Conservation (phyloP, 2,113 vertebrate species). For the Pteronura brasiliensis region DNA sequence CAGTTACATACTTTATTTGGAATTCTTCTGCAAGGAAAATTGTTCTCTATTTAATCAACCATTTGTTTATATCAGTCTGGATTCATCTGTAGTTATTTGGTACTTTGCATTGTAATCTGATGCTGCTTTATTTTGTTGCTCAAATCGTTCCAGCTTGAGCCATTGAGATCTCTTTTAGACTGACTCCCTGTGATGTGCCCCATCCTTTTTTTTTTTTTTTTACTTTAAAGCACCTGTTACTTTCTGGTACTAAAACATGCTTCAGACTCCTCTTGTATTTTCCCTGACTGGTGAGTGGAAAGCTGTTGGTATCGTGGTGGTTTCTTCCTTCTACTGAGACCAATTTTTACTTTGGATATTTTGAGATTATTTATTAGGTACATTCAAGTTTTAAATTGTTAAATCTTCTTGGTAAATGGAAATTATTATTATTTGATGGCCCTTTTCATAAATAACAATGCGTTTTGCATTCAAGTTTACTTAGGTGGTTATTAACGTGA, state of each 20-base stretch:
- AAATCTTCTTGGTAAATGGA: background rate
- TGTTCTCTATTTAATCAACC: background rate
- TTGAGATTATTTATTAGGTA: background rate
- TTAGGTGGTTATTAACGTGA: background rate
- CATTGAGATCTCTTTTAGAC: background rate
- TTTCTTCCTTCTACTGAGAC: background rate
- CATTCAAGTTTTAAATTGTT: background rate
- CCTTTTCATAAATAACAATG: background rate
- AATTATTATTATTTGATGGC: background rate
- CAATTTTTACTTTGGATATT: background rate
- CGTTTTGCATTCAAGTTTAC: background rate
- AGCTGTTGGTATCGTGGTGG: rapidly evolving
- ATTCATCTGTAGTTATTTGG: background rate
- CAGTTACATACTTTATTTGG: background rate
- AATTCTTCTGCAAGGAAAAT: background rate
- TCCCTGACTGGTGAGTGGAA: background rate
- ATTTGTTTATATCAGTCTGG: background rate
- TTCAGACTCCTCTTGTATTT: background rate
- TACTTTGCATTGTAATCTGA: background rate
- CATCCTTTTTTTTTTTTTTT: background rate
- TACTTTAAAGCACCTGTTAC: background rate
- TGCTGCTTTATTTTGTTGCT: background rate
- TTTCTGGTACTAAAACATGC: background rate
- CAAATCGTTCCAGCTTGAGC: background rate
- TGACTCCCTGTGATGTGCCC: background rate